A percentile compares a stretch with the other conserved stretches of the same genome.
Evolutionary conservation across 2,888 invertebrate genomes (phyloP).

Genomic region (Eristalinus sepulchralis): DNA sequence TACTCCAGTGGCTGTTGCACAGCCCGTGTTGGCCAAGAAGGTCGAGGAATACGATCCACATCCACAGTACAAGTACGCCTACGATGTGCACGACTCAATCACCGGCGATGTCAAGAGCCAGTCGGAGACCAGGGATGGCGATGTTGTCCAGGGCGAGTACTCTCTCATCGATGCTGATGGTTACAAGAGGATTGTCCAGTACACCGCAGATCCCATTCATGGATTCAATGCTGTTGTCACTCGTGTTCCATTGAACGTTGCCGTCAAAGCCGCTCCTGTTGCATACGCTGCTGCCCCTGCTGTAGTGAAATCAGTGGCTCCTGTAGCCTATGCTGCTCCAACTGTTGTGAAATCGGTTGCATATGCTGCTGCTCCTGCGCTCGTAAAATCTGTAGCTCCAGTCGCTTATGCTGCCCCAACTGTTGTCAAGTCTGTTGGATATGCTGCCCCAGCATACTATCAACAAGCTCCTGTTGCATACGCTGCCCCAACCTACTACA

Average conservation of each 20-base stretch:
- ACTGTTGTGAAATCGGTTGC: conserved; percentile 40
- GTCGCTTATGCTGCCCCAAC: conserved; percentile 37
- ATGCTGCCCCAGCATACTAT: conserved; percentile 12
- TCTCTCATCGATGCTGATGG: conserved; percentile 82
- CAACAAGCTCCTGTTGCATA: conserved; percentile 17
- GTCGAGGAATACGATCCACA: conserved; percentile 73
- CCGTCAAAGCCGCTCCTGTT: conserved; percentile 38
- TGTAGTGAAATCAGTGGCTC: conserved; percentile 35
- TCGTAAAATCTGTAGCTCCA: conserved; percentile 10
- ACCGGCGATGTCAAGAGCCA: conserved; percentile 81
- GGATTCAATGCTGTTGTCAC: conserved; percentile 72
- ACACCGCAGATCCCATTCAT: conserved; percentile 78
- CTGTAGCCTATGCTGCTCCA: conserved; percentile 42
- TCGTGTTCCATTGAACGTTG: conserved; percentile 69
- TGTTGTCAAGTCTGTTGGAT: not conserved
- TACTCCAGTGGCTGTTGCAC: conserved; percentile 60
- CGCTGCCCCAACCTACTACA: conserved; percentile 18
- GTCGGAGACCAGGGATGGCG: conserved; percentile 83
- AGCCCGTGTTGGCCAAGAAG: conserved; percentile 68
- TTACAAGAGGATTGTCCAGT: conserved; percentile 83
- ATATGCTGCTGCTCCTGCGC: conserved; percentile 42
- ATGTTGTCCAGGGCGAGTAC: conserved; percentile 82
- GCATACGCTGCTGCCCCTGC: conserved; percentile 60
- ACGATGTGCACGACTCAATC: conserved; percentile 79
- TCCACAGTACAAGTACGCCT: conserved; percentile 79